These are phyloP conservation scores for Meiosimyza platycephala DNA, from an alignment of 2,888 invertebrate genomes.

Conservation along the genomic window DNA sequence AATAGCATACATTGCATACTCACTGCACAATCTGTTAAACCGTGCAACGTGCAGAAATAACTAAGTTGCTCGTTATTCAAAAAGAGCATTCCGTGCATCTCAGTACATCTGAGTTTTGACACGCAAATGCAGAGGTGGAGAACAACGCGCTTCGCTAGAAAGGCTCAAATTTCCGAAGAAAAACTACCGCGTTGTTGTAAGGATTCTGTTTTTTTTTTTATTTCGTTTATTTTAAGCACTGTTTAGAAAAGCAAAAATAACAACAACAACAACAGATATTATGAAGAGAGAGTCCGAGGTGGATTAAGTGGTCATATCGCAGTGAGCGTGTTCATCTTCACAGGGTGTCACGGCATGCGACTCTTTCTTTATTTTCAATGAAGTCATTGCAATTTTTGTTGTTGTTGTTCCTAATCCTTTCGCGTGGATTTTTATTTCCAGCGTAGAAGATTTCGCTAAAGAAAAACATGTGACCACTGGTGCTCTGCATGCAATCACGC, in stretches of 20 bases:
- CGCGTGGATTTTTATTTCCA: background rate
- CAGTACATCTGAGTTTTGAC: slow-evolving; percentile 42
- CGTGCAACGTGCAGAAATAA: background rate
- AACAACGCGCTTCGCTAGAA: slow-evolving; percentile 11
- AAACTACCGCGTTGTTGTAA: background rate
- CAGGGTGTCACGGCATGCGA: slow-evolving; percentile 44
- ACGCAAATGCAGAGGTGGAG: background rate
- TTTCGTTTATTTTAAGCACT: no score
- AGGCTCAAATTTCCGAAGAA: slow-evolving; percentile 29
- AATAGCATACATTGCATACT: background rate
- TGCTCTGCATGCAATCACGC: slow-evolving; percentile 16
- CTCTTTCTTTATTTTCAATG: background rate
- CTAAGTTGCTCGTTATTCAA: slow-evolving; percentile 14
- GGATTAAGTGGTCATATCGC: slow-evolving; percentile 51
- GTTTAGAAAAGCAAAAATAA: no score
- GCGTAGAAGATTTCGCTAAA: background rate
- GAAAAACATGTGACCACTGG: slow-evolving; percentile 22
- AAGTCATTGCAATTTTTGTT: background rate
- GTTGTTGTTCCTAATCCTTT: background rate
- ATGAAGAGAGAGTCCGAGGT: slow-evolving; percentile 11
- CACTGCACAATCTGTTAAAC: background rate
- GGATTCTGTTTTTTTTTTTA: no score
- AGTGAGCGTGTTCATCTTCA: slow-evolving; percentile 47
- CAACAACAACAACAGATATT: no score
- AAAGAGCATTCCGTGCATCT: slow-evolving; percentile 48